phyloP scores from a whole-genome alignment of 1,140 invertebrate species.

The Drosophila tropicalis region DNA sequence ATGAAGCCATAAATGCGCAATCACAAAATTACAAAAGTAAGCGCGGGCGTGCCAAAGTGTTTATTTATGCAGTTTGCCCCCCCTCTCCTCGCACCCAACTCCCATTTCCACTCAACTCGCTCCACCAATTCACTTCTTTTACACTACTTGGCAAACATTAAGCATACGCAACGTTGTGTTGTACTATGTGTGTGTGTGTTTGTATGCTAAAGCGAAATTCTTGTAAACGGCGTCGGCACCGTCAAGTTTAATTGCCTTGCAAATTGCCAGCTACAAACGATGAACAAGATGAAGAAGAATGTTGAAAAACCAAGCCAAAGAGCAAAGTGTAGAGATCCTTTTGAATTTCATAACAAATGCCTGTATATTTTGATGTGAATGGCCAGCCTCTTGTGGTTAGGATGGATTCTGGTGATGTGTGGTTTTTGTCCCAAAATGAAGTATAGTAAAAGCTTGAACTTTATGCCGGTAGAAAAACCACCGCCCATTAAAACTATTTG shows the following conservation, averaged over 20 bases:
- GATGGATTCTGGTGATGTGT: not conserved
- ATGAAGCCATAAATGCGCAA: constrained; percentile 82
- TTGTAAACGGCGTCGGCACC: constrained; percentile 19
- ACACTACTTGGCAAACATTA: constrained; percentile 45
- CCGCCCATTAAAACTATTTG: constrained; percentile 78
- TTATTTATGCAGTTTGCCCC: constrained; percentile 74
- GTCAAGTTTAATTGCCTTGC: constrained; percentile 79
- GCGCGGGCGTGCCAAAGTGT: constrained; percentile 56
- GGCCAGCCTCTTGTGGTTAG: constrained; percentile 1
- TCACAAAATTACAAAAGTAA: constrained; percentile 75
- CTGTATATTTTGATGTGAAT: constrained; percentile 52
- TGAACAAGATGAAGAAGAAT: constrained; percentile 24
- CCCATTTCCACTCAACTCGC: not conserved
- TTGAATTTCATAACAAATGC: constrained; percentile 72
- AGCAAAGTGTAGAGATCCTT: constrained; percentile 34
- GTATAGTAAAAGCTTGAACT: constrained; percentile 40
- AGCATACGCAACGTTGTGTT: constrained; percentile 2
- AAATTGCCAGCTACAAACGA: constrained; percentile 50
- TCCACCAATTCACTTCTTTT: constrained; percentile 40
- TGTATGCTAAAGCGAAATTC: constrained; percentile 6
- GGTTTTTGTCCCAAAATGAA: not conserved
- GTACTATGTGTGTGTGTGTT: too few relatives aligned
- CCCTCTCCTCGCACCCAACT: not conserved
- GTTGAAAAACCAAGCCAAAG: not conserved
- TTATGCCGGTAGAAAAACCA: constrained; percentile 54